These are phyloP conservation scores for Dynastes tityus DNA, from an alignment of 2,888 invertebrate species.

Conservation along the genomic window DNA sequence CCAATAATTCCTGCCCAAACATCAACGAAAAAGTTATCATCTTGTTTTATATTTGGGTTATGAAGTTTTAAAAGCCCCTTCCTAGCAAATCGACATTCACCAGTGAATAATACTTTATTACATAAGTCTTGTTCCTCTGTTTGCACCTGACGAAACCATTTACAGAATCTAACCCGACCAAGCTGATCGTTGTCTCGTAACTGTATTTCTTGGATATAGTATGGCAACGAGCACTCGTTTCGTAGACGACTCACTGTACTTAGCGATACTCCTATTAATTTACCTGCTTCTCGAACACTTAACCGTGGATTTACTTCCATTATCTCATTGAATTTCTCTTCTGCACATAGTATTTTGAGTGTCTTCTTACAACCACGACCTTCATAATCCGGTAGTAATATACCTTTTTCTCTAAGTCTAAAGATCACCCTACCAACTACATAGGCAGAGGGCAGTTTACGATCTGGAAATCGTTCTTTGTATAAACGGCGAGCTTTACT, in stretches of 20 bases:
- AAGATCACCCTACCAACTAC: background rate
- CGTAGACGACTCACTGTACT: background rate
- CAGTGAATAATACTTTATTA: background rate
- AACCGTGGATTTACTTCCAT: background rate
- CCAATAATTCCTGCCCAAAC: background rate
- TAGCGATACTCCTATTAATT: background rate
- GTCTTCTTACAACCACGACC: background rate
- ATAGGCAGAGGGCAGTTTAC: background rate
- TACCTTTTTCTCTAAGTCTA: background rate
- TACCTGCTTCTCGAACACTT: background rate
- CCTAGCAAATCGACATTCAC: background rate
- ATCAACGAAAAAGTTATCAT: background rate
- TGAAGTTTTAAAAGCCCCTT: background rate
- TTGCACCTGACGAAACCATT: background rate
- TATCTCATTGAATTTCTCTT: background rate
- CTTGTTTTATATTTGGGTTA: background rate
- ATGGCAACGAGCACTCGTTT: background rate
- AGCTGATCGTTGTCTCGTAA: background rate
- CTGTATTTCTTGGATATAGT: background rate
- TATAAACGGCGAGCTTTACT: background rate
- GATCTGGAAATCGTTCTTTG: background rate
- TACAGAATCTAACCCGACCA: background rate
- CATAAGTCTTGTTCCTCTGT: background rate
- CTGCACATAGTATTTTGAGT: background rate
- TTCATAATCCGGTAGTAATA: background rate